Base-by-base conservation (phyloP, 1,140 invertebrate genomes). In the Lepidurus apus region DNA sequence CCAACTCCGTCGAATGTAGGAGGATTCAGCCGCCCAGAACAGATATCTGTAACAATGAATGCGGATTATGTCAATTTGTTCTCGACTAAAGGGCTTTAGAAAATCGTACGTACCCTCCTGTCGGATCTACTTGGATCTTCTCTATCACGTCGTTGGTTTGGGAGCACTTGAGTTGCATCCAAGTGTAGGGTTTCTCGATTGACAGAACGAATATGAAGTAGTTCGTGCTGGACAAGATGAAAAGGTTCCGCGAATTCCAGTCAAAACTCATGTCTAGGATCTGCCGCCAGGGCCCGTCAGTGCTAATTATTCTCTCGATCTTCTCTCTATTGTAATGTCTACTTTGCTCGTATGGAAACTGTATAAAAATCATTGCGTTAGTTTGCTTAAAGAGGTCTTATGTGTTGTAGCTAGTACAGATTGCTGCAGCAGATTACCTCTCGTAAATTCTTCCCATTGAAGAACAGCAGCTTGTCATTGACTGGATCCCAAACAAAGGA, bases 401-500 rank as follows among this genome's bases (percentile, higher is more conserved):
- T n/a, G 3, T 65, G 8, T 3, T 17, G 4, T 34, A 4, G 34
- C 3, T 34, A 34, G 34, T 34, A 4, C 34, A 34, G 34, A 34
- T 34, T 34, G 4, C 34, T 34, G 34, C 4, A 34, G 34, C 34
- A 34, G 34, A 34, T 34, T 65, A 65, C 53, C 13, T 65, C 53
- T 9, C 13, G 53, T 7, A 65, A 65, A 65, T n/a, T 65, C 21
- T 65, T 65, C 53, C 13, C 53, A 21, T 65, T 21, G 21, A 65
- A 65, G 21, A n/a, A 65, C 17, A 65, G n/a, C 10, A 65, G 1
- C 21, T 65, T 17, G 53, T 13, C 17, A 21, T 65, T 65, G 21
- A 65, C 53, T 21, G 53, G 53, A 65, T 65, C 53, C 53, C 53
- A 65, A 7, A 65, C 53, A 65, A 65, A 13, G 21, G 53, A 65